Percentiles rank a stretch among this genome's conserved stretches.
Conservation (phyloP, 2,113 vertebrate genomes). For the Hippolais icterina region DNA sequence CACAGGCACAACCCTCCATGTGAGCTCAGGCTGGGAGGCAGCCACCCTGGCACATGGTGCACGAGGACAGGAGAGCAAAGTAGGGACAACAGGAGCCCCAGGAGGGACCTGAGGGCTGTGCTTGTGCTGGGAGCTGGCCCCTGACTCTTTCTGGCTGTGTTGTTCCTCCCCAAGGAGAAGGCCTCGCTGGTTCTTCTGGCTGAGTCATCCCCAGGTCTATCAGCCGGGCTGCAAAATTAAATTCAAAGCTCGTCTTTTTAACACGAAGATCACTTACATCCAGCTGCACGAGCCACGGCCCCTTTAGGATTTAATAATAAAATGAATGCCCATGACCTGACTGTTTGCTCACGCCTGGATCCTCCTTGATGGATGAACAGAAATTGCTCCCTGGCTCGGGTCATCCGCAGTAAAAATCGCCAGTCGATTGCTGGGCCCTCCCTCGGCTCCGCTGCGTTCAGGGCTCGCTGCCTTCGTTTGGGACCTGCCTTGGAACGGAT, state of each 20-base stretch:
- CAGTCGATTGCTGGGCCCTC: constrained; percentile 54
- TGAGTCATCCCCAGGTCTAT: constrained; percentile 60
- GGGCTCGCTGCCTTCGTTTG: constrained; percentile 33
- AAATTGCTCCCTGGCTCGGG: constrained; percentile 65
- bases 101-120: background rate
- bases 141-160: background rate
- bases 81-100: background rate
- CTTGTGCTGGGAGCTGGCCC: background rate
- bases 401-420: constrained; percentile 60
- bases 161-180: background rate
- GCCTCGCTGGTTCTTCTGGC: constrained; percentile 28
- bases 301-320: constrained; percentile 68
- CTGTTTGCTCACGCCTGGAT: constrained; percentile 64
- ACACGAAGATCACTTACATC: constrained; percentile 56
- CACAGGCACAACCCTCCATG: accelerated
- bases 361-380: constrained; percentile 69
- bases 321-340: constrained; percentile 64
- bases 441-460: background rate
- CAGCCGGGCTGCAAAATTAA: constrained; percentile 50
- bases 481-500: constrained; percentile 43
- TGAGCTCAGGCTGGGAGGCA: background rate
- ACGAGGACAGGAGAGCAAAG: background rate
- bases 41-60: accelerated
- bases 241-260: constrained; percentile 56
- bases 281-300: constrained; percentile 29